Conservation (phyloP, 2,113 vertebrate genomes). For the Halichoerus grypus region DNA sequence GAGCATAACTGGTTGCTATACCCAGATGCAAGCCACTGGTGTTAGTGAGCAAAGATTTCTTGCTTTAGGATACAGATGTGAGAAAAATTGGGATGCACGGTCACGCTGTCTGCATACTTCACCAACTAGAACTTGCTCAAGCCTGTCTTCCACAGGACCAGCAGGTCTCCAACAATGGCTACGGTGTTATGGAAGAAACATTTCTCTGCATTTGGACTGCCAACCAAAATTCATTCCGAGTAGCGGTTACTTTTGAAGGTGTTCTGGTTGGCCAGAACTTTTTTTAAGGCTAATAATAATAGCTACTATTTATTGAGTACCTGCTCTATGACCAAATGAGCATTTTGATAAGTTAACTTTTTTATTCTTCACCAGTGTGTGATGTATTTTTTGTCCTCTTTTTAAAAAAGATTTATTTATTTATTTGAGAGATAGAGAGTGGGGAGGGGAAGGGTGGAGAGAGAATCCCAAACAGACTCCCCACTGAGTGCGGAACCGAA, state of each 20-base stretch:
- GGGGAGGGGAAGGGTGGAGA: not conserved
- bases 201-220: not conserved
- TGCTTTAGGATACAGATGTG: not conserved
- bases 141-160: not conserved
- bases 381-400: not conserved
- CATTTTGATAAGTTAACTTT: not conserved
- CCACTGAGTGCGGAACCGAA: not conserved
- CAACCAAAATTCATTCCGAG: not conserved
- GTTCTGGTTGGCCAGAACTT: not conserved
- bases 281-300: not conserved
- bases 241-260: not conserved
- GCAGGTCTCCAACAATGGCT: not conserved
- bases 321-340: not conserved
- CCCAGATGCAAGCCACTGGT: not conserved
- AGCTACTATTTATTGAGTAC: not conserved
- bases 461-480: not conserved
- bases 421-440: not conserved
- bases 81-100: not conserved
- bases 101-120: not conserved
- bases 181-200: not conserved
- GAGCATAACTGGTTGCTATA: not conserved
- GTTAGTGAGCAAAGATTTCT: constrained; percentile 10
- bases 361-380: not conserved
- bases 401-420: not conserved
- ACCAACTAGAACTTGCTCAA: not conserved